Conservation (phyloP, 2,113 vertebrate genomes). For the Dicrurus megarhynchus region DNA sequence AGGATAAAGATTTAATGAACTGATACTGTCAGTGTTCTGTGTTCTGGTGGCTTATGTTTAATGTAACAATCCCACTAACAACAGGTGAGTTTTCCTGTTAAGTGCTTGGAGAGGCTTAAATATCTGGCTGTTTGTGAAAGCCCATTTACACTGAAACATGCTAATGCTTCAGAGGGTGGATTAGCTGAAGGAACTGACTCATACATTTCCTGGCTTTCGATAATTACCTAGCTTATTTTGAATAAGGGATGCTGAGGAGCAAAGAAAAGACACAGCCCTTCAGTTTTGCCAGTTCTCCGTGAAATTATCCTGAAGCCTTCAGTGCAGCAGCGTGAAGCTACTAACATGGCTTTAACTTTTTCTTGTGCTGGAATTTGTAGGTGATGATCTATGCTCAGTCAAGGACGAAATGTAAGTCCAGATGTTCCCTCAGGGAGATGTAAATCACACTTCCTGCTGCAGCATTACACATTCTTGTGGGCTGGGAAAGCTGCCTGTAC, state of each 20-base stretch:
- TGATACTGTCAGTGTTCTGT: slow-evolving; percentile 10
- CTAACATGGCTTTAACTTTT: background rate
- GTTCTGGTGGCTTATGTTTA: slow-evolving; percentile 49
- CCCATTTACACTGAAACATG: slow-evolving; percentile 11
- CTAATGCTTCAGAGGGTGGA: background rate
- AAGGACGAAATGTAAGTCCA: background rate
- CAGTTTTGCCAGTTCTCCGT: background rate
- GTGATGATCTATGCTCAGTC: background rate
- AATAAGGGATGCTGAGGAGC: background rate
- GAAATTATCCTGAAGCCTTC: slow-evolving; percentile 4
- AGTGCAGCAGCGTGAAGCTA: background rate
- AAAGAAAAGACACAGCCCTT: background rate
- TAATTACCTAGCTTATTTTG: background rate
- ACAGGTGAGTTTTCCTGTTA: slow-evolving; percentile 21
- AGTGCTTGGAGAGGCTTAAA: slow-evolving; percentile 13
- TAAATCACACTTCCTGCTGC: background rate
- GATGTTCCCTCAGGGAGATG: background rate
- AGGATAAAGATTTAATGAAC: slow-evolving; percentile 50
- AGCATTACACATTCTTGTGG: background rate
- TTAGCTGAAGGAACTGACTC: slow-evolving; percentile 31
- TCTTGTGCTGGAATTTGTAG: background rate
- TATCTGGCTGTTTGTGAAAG: background rate
- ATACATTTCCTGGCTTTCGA: background rate
- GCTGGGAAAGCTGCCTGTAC: background rate
- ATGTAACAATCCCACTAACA: slow-evolving; percentile 7